These are phyloP conservation scores for Clamator glandarius DNA, from an alignment of 2,797 vertebrate species.

Conservation along the genomic window DNA sequence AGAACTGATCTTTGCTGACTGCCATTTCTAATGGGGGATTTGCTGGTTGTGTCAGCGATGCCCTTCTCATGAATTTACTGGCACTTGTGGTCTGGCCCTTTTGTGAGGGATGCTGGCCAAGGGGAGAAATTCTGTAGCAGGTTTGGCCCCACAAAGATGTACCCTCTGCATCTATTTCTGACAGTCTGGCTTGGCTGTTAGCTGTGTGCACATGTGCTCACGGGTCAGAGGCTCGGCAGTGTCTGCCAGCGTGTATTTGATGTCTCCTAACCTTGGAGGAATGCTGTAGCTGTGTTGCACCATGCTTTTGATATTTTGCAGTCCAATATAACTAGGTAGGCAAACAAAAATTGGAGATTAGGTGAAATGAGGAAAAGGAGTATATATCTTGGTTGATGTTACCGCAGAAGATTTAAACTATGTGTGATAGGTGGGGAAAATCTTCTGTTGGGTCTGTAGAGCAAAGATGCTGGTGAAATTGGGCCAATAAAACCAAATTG, in stretches of 20 bases:
- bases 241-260: neutral
- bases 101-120: neutral
- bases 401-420: neutral
- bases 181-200: neutral
- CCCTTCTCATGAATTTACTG: neutral
- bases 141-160: neutral
- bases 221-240: neutral
- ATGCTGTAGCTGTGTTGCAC: neutral
- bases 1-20: neutral
- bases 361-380: neutral
- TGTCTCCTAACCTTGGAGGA: neutral
- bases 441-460: neutral
- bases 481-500: neutral
- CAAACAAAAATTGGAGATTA: neutral
- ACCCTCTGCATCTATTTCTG: neutral
- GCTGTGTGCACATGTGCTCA: neutral
- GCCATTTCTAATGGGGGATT: neutral
- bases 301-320: neutral
- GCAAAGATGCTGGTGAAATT: neutral
- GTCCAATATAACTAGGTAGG: neutral
- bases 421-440: neutral
- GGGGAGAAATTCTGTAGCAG: neutral
- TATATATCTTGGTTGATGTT: neutral
- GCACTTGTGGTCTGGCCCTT: neutral
- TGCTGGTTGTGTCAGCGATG: neutral